Percentiles rank a stretch among this genome's conserved stretches.
Conservation (phyloP, 2,113 vertebrate genomes). For the Ptilonorhynchus violaceus region DNA sequence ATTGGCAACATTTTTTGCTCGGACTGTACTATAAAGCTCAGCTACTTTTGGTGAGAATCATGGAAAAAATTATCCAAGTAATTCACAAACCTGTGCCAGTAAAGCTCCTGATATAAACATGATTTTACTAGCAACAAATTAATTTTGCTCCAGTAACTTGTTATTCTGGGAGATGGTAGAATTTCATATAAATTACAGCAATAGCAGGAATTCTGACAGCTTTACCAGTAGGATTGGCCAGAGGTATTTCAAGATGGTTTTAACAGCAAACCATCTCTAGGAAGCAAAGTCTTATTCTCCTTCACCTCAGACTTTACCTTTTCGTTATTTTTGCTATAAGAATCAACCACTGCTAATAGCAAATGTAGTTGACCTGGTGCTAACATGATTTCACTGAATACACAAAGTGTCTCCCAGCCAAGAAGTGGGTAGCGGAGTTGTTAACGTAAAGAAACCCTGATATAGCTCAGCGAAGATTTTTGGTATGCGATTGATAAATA, state of each 20-base stretch:
- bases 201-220: neutral
- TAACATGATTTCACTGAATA: neutral
- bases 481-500: neutral
- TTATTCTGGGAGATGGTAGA: neutral
- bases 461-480: neutral
- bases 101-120: neutral
- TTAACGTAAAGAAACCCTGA: neutral
- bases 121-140: neutral
- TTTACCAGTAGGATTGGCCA: neutral
- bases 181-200: neutral
- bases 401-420: neutral
- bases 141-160: neutral
- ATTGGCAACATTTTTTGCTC: neutral
- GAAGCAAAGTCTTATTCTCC: neutral
- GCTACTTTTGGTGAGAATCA: neutral
- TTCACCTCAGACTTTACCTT: neutral
- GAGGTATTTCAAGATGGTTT: neutral
- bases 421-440: neutral
- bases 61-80: neutral
- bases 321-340: neutral
- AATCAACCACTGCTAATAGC: neutral
- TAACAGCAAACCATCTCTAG: neutral
- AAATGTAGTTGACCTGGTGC: neutral
- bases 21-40: neutral
- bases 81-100: neutral